phyloP scores from a whole-genome alignment of 2,113 vertebrate species.

The Neomonachus schauinslandi region DNA sequence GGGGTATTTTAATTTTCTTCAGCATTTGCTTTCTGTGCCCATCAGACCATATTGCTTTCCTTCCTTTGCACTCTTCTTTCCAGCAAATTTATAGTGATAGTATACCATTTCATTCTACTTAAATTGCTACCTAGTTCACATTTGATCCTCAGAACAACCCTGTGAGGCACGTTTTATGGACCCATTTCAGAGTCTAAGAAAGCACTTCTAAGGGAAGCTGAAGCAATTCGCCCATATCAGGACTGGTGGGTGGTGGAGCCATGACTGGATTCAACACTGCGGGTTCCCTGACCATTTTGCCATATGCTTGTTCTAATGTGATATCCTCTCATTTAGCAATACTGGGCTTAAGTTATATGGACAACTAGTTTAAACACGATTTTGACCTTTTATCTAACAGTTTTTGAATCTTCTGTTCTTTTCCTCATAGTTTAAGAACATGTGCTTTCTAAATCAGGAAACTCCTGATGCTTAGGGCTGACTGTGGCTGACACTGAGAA shows the following conservation, averaged over 20 bases:
- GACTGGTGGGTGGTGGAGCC: accelerated
- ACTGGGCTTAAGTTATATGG: not conserved
- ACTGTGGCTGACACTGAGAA: not conserved
- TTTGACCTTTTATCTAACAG: not conserved
- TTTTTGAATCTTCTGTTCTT: not conserved
- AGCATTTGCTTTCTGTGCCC: not conserved
- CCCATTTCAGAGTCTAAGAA: not conserved
- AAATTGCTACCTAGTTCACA: not conserved
- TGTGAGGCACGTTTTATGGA: not conserved
- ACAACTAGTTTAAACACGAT: not conserved
- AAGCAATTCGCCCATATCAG: not conserved
- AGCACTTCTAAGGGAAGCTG: not conserved
- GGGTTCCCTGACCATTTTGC: not conserved
- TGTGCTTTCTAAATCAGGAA: constrained; percentile 2
- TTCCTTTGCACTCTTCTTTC: not conserved
- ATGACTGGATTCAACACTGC: accelerated
- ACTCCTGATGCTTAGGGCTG: not conserved
- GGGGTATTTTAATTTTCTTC: not conserved
- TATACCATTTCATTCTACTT: not conserved
- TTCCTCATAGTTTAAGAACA: not conserved
- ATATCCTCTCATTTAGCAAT: not conserved
- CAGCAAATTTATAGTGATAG: not conserved
- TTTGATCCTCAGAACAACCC: not conserved
- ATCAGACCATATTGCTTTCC: not conserved
- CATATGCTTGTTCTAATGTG: not conserved